Base-by-base conservation (phyloP, 2,797 vertebrate genomes). In the Apodemus agrarius region DNA sequence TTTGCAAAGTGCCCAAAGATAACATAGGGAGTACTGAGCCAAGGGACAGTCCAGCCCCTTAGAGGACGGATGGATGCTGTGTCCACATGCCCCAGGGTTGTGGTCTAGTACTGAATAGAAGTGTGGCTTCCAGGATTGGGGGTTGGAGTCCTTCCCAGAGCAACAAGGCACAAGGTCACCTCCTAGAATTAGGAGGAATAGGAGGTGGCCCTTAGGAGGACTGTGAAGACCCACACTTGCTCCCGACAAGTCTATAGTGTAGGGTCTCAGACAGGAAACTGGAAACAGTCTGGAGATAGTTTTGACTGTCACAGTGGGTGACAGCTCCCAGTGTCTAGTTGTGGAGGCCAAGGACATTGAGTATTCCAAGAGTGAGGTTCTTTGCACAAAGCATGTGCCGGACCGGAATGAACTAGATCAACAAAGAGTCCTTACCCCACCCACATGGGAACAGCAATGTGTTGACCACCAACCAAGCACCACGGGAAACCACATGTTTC, bases 301-400 rank as follows among this genome's bases (percentile, higher is more conserved):
- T 88, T 79, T 78, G 61, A 3, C 69, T 29, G 54, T 43, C 69
- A 7, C 37, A 9, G 46, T 26, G 54, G 54, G 31, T 67, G 31
- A 43, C 31, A 76, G 21, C 37, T 69, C 0, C 54, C 9, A 29
- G 76, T 19, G 34, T 67, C 59, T 21, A 7, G 10, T 3, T 22
- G 57, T 14, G 5, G 31, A 95, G 37, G 49, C 22, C 22, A 7
- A 75, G 11, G 79, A 31, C 4, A 13, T 7, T 17, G 31, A 34
- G 29, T 34, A 5, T 5, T 10, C 21, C 46, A 2, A 0, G 17
- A 21, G 29, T 49, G 57, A 49, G 19, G 12, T 0, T 22, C 37
- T 75, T n/a, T n/a, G 13, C 13, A 14, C 52, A 61, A 81, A 85
- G 43, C 16, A 43, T 7, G 17, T 16, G 22, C 21, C 1, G 8